Base-by-base conservation (phyloP, 2,797 vertebrate species). In the Atherinosoma microstoma region DNA sequence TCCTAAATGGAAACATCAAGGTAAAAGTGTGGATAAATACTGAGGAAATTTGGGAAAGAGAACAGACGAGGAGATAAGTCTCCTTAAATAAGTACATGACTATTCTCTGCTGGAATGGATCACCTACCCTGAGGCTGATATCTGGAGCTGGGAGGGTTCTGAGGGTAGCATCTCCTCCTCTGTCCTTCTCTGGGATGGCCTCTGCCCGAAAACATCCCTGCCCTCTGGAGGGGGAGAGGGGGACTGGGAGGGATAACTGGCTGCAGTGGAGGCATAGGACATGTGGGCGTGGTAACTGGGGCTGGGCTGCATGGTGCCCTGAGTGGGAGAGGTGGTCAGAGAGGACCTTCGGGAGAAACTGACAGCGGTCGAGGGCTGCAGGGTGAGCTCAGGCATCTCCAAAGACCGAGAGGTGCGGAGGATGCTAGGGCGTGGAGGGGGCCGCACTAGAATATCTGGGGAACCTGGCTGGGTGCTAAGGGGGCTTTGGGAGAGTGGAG, bases 61-160 rank as follows among this genome's bases (percentile, higher is more conserved):
- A 88, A 81, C 76, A 91, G 84, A 83, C 42, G 64, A 88, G 88
- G 83, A 89, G 78, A 83, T 73, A 81, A 85, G 77, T 79, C 77
- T 92, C 84, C 85, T 87, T 81, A 71, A 88, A 80, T 78, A 79
- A 82, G 84, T 87, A 73, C 84, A 84, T 86, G 87, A 87, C 89
- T 91, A 89, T 87, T 92, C 86, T 92, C 90, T 87, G 82, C 82
- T 87, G 85, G 85, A 91, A 76, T 87, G 84, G 87, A 87, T 73
- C 94, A 98, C 98, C 98, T 97, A 99, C 98, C 97, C 97, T 94
- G 97, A 96, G 95, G 97, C 90, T 87, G 98, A 96, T 94, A 96
- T 94, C 82, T 96, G 96, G 90, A 96, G 96, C 87, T 96, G 94
- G 63, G 96, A 96, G 83, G 95, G 95, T 94, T 99, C 98, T 78